A percentile compares a stretch with the other conserved stretches of the same genome.
phyloP scores from a whole-genome alignment of 2,888 invertebrate genomes.

The Odontocerum albicorne region DNA sequence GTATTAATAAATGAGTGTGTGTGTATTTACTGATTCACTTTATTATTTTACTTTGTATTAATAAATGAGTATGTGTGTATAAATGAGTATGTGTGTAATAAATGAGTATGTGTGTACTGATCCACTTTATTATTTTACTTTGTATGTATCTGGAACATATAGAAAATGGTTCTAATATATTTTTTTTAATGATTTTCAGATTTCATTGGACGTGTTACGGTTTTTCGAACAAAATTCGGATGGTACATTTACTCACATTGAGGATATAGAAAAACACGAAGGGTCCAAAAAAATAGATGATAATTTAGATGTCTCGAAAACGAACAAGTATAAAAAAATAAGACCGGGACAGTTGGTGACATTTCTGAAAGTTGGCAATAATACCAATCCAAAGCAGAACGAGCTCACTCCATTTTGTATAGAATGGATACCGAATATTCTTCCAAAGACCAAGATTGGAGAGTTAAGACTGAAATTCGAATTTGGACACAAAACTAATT shows the following conservation, averaged over 20 bases:
- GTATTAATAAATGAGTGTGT: too few relatives aligned
- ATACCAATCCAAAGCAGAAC: conserved; percentile 40
- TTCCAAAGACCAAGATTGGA: conserved; percentile 69
- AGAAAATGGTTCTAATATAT: not conserved
- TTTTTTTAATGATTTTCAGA: conserved; percentile 45
- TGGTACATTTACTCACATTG: conserved; percentile 55
- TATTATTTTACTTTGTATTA: too few relatives aligned
- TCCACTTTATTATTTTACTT: too few relatives aligned
- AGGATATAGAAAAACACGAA: conserved; percentile 28
- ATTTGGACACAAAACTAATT: conserved; percentile 62
- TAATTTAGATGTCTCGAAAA: not conserved
- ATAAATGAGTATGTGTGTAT: too few relatives aligned
- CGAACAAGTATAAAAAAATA: not conserved
- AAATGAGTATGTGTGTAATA: too few relatives aligned
- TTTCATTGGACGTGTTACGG: conserved; percentile 63
- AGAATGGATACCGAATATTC: conserved; percentile 76
- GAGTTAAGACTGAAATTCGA: conserved; percentile 72
- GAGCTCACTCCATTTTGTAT: conserved; percentile 69
- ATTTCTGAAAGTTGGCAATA: conserved; percentile 64
- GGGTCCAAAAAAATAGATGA: not conserved
- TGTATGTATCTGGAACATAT: too few relatives aligned
- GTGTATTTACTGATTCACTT: too few relatives aligned
- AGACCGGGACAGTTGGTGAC: conserved; percentile 57
- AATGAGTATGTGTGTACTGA: too few relatives aligned
- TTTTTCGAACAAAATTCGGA: conserved; percentile 65